phyloP scores from a whole-genome alignment of 2,113 vertebrate genomes.

The Cervus canadensis region DNA sequence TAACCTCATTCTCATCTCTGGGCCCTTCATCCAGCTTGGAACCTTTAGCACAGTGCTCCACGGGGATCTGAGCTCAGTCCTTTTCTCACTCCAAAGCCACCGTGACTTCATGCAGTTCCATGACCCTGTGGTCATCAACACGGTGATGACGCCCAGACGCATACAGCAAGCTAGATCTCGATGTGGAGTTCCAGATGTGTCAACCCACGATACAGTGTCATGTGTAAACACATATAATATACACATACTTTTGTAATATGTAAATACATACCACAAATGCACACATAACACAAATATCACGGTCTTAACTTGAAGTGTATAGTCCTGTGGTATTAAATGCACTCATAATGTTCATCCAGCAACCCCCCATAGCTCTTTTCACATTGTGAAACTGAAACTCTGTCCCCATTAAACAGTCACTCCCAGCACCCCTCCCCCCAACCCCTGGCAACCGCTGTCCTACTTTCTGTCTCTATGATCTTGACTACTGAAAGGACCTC shows the following conservation, averaged over 20 bases:
- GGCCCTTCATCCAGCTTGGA: background rate
- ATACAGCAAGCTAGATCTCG: background rate
- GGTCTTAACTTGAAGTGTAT: accelerated
- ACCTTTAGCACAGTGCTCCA: background rate
- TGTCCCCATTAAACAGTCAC: background rate
- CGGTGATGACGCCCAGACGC: accelerated
- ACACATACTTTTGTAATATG: background rate
- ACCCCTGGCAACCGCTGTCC: background rate
- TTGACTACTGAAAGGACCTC: background rate
- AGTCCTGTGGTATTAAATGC: background rate
- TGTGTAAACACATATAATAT: background rate
- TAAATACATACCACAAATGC: background rate
- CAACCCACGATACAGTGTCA: background rate
- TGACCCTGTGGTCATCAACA: background rate
- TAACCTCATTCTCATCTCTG: background rate
- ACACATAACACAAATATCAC: background rate
- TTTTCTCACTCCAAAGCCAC: background rate
- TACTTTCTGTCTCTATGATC: background rate
- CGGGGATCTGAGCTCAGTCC: background rate
- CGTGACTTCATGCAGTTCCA: accelerated
- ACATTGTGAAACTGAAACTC: background rate
- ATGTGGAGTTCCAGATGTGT: background rate
- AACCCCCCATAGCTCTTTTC: background rate
- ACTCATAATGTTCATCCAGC: background rate
- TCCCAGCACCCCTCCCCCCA: no score